Conservation (phyloP, 2,888 invertebrate genomes). For the Erebia ligea region DNA sequence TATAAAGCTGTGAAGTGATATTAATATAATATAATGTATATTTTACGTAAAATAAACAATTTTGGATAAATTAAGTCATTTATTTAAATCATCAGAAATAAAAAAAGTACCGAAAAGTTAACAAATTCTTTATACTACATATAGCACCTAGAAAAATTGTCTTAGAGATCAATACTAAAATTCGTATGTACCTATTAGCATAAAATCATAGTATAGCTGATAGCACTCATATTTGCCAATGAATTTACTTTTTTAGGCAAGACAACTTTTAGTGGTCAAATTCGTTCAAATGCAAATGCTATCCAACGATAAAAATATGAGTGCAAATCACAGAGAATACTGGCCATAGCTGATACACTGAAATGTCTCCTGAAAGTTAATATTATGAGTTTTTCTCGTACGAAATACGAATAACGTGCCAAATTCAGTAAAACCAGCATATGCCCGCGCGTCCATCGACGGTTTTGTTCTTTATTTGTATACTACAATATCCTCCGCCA, state of each 20-base stretch:
- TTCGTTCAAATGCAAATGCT: conserved; percentile 5
- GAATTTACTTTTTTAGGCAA: conserved; percentile 25
- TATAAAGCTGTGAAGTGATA: conserved; percentile 30
- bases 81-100: conserved; percentile 36
- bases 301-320: conserved; percentile 32
- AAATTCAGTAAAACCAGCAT: background rate
- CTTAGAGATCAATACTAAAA: conserved; percentile 60
- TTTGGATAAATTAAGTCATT: conserved; percentile 33
- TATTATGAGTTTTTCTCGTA: background rate
- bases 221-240: conserved; percentile 39
- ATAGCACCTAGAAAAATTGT: conserved; percentile 77
- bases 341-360: background rate
- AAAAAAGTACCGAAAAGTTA: conserved; percentile 44
- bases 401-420: too few species aligned
- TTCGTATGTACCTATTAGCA: conserved; percentile 33
- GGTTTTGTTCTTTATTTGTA: too few species aligned
- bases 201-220: conserved; percentile 47
- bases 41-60: conserved; percentile 34
- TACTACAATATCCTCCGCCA: too few species aligned
- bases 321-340: conserved; percentile 28
- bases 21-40: conserved; percentile 26
- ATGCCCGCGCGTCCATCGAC: too few species aligned
- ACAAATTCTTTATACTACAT: conserved; percentile 69
- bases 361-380: background rate
- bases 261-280: conserved; percentile 22